A percentile compares a stretch with the other conserved stretches of the same genome.
Conservation (phyloP, 2,113 vertebrate species). For the Eira barbara region DNA sequence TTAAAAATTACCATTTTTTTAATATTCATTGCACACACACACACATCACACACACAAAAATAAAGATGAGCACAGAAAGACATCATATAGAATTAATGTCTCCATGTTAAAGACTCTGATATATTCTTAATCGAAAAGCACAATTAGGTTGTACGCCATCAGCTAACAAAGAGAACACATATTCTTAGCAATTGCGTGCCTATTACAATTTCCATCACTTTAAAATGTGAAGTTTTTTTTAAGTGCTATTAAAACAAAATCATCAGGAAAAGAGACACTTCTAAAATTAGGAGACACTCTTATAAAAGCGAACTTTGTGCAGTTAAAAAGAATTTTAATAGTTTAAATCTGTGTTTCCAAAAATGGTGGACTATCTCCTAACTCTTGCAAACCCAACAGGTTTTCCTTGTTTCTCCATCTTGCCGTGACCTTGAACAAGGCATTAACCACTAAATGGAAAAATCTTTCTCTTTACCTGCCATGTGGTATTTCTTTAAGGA, state of each 20-base stretch:
- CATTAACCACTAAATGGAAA: neutral
- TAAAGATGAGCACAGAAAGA: neutral
- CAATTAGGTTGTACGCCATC: neutral
- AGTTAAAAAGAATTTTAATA: conserved; percentile 49
- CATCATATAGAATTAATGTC: neutral
- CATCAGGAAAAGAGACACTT: conserved; percentile 21
- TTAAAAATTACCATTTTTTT: neutral
- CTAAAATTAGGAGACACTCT: conserved; percentile 55
- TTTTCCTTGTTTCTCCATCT: neutral
- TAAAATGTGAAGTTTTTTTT: neutral
- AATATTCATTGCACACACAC: neutral
- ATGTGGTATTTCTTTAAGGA: neutral
- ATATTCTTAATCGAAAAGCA: conserved; percentile 14
- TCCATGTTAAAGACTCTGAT: neutral
- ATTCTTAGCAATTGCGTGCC: neutral
- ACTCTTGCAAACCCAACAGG: neutral
- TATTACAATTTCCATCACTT: conserved; percentile 18
- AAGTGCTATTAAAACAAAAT: conserved; percentile 40
- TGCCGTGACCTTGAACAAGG: conserved; percentile 26
- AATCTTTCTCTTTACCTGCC: neutral
- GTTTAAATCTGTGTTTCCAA: conserved; percentile 27
- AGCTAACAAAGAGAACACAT: neutral
- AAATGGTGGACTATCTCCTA: neutral
- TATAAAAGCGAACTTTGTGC: conserved; percentile 47
- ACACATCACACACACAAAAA: neutral